Evolutionary conservation across 2,888 invertebrate genomes (phyloP).

Genomic region (Diploptera punctata): DNA sequence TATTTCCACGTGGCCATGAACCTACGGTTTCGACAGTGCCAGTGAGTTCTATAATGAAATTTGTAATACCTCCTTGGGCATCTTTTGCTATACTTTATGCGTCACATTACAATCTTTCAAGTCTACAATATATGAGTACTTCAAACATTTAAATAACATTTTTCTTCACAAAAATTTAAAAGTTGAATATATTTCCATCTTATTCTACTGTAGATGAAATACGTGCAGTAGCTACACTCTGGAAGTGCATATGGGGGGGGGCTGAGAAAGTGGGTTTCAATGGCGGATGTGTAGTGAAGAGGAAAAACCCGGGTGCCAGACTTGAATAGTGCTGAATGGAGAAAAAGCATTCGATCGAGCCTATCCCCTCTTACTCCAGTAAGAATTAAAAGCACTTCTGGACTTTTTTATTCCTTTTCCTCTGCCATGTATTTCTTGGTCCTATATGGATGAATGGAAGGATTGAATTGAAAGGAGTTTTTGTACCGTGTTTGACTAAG

Average conservation of each 20-base stretch:
- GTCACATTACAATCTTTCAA: neutral
- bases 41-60: too few relatives aligned
- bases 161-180: neutral
- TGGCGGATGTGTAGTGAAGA: neutral
- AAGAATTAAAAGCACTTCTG: conserved; percentile 5
- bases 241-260: neutral
- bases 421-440: conserved; percentile 2
- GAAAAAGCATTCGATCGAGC: conserved; percentile 15
- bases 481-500: conserved; percentile 12
- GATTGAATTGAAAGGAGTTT: conserved; percentile 10
- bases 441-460: conserved; percentile 2
- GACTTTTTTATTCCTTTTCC: neutral
- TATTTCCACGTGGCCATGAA: too few relatives aligned
- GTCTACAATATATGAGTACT: neutral
- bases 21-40: too few relatives aligned
- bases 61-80: too few relatives aligned
- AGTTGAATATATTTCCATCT: conserved; percentile 1
- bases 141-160: neutral
- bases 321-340: neutral
- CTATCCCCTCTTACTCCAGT: neutral
- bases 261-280: neutral
- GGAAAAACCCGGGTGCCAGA: neutral
- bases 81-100: too few relatives aligned
- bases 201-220: neutral
- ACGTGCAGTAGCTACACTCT: neutral